These are phyloP conservation scores for Ectemnius continuus DNA, from an alignment of 2,888 invertebrate species.

Conservation along the genomic window DNA sequence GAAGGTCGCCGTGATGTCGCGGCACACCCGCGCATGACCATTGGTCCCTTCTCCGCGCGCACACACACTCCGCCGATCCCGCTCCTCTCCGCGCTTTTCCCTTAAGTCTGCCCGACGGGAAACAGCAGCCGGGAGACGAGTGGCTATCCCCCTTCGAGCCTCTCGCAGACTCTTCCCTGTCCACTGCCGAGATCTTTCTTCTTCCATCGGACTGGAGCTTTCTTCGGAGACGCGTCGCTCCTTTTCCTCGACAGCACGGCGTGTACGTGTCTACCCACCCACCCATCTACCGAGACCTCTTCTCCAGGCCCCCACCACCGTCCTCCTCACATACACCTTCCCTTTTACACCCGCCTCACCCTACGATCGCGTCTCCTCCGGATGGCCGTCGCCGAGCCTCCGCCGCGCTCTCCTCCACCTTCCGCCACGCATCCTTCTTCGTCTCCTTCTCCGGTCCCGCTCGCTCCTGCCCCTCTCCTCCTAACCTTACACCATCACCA, in stretches of 20 bases:
- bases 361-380: not conserved
- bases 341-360: conserved; percentile 35
- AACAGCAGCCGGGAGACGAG: not conserved
- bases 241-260: not conserved
- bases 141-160: not conserved
- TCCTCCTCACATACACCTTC: conserved; percentile 18
- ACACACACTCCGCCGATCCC: conserved; percentile 20
- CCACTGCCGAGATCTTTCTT: conserved; percentile 15
- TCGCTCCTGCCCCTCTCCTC: not conserved
- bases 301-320: conserved; percentile 14
- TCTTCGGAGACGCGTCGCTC: conserved; percentile 17
- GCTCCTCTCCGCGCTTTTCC: conserved; percentile 38
- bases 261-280: conserved; percentile 1
- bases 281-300: not conserved
- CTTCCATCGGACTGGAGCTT: conserved; percentile 9
- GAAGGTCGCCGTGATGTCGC: conserved; percentile 78
- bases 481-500: conserved; percentile 26
- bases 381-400: conserved; percentile 26
- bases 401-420: conserved; percentile 9
- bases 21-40: conserved; percentile 80
- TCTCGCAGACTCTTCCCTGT: conserved; percentile 25
- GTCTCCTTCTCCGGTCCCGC: not conserved
- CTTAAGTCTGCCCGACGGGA: conserved; percentile 14
- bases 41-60: conserved; percentile 76
- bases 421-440: conserved; percentile 8